A percentile compares a stretch with the other conserved stretches of the same genome.
These are phyloP conservation scores for Uloborus plumipes DNA, from an alignment of 2,888 invertebrate species.

Conservation along the genomic window DNA sequence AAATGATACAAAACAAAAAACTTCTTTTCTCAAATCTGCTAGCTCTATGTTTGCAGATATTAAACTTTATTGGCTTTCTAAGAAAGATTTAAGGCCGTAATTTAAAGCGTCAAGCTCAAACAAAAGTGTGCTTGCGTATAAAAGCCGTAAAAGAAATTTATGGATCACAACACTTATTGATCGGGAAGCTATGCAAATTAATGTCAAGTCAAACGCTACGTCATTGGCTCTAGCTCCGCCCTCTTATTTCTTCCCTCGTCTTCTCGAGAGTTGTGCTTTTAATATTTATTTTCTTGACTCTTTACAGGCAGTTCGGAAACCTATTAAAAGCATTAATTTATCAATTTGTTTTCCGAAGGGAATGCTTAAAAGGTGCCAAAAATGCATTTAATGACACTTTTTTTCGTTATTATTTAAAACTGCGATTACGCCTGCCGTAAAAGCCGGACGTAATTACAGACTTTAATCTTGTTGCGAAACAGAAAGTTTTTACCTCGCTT, in stretches of 20 bases:
- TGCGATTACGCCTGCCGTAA: too few species aligned
- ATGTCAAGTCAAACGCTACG: conserved; percentile 53
- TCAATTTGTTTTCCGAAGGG: too few species aligned
- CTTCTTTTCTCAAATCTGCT: conserved; percentile 6
- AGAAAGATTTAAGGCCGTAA: conserved; percentile 58
- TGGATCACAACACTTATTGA: conserved; percentile 60
- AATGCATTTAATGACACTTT: too few species aligned
- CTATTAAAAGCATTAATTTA: too few species aligned
- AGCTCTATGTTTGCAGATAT: conserved; percentile 54
- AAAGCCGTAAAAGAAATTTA: conserved; percentile 62
- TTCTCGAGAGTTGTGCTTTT: too few species aligned
- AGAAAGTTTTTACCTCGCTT: too few species aligned
- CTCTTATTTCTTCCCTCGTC: background rate
- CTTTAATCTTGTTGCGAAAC: too few species aligned
- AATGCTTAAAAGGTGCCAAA: too few species aligned
- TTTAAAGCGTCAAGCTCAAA: conserved; percentile 61
- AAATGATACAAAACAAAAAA: conserved; percentile 49
- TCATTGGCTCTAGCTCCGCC: conserved; percentile 16
- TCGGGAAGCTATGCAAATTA: conserved; percentile 60
- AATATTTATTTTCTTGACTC: too few species aligned
- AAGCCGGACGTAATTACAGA: too few species aligned
- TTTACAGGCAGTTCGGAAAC: too few species aligned
- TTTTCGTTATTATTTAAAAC: too few species aligned
- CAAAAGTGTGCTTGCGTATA: conserved; percentile 43
- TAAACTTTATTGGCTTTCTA: conserved; percentile 60